These are phyloP conservation scores for Dendronephthya gigantea DNA, from an alignment of 64 coral and sea anemone species.

Conservation along the genomic window DNA sequence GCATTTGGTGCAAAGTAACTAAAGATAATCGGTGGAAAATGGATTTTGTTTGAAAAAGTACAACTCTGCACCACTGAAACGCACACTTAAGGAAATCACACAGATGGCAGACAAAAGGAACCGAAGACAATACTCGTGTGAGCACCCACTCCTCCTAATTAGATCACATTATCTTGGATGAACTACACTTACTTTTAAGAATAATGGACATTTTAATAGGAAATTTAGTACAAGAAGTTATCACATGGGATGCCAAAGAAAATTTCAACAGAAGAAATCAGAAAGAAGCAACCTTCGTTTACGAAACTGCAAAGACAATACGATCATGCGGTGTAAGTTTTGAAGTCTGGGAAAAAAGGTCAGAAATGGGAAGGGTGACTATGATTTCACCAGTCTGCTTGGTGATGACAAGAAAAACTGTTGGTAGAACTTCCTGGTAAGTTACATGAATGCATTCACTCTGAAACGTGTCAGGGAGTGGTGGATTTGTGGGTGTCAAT, in stretches of 20 bases:
- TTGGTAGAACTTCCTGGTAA: constrained; percentile 40
- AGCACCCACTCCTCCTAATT: constrained; percentile 46
- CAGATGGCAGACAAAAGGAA: constrained; percentile 40
- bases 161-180: constrained; percentile 65
- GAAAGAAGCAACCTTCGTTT: constrained; percentile 25
- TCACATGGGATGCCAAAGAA: constrained; percentile 37
- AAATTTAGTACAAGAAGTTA: constrained; percentile 46
- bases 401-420: constrained; percentile 56
- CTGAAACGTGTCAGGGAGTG: constrained; percentile 14
- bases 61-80: constrained; percentile 32
- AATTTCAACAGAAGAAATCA: constrained; percentile 34
- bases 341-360: constrained; percentile 42
- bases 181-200: constrained; percentile 16
- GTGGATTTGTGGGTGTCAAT: constrained; percentile 17
- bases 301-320: constrained; percentile 23
- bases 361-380: constrained; percentile 34
- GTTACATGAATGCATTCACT: constrained; percentile 22
- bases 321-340: constrained; percentile 35
- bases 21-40: constrained; percentile 50
- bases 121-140: constrained; percentile 56
- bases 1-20: constrained; percentile 59
- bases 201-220: constrained; percentile 44
- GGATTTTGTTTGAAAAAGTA: constrained; percentile 38
- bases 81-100: constrained; percentile 44
- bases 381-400: no score